These are phyloP conservation scores for Leptestheria dahalacensis DNA, from an alignment of 1,140 invertebrate genomes.

Conservation along the genomic window DNA sequence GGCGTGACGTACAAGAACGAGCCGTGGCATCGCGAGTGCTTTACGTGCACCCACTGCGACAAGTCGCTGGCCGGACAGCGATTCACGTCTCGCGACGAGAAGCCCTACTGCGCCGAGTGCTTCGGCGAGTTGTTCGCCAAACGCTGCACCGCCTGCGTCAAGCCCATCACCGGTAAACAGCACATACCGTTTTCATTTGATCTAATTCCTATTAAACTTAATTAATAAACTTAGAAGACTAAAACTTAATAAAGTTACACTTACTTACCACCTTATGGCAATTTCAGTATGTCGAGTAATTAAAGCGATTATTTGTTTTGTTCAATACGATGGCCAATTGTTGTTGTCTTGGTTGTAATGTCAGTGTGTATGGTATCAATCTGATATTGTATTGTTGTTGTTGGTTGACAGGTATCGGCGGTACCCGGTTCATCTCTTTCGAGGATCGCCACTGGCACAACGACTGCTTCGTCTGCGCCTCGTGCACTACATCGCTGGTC, in stretches of 20 bases:
- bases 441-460: conserved; percentile 99
- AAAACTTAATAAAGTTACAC: background rate
- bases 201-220: background rate
- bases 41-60: conserved; percentile 93
- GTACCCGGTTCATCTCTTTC: conserved; percentile 98
- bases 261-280: too few species aligned
- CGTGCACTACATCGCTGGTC: conserved; percentile 86
- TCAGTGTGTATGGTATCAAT: too few species aligned
- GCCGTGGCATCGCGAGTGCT: conserved; percentile 98
- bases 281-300: too few species aligned
- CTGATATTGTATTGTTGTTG: background rate
- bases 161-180: conserved; percentile 86
- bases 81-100: conserved; percentile 96
- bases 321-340: too few species aligned
- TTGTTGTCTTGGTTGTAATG: background rate
- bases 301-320: too few species aligned
- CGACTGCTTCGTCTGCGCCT: conserved; percentile 95
- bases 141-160: conserved; percentile 90
- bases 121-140: conserved; percentile 98
- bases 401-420: conserved; percentile 66
- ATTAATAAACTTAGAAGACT: background rate
- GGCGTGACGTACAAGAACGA: conserved; percentile 99
- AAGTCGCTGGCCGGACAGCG: conserved; percentile 90
- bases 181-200: background rate
- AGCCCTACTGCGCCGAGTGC: conserved; percentile 98